Percentiles rank a stretch among this genome's conserved stretches.
Conservation (phyloP, 2,113 vertebrate genomes). For the Oceanodroma tethys region DNA sequence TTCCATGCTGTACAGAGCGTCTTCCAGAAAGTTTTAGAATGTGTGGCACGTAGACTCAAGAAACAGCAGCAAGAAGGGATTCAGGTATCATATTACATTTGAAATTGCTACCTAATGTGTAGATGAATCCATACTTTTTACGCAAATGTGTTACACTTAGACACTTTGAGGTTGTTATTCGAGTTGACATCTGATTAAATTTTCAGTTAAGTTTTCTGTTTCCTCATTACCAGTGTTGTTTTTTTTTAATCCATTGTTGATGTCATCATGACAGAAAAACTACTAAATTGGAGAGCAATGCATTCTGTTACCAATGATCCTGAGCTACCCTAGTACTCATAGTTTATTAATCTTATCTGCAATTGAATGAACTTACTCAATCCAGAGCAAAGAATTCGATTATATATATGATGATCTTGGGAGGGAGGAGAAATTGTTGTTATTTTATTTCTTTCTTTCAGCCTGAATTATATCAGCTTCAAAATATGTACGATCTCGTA, state of each 20-base stretch:
- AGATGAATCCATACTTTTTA: neutral
- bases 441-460: neutral
- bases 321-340: neutral
- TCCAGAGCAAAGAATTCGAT: neutral
- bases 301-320: neutral
- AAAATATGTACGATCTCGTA: neutral
- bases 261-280: neutral
- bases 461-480: neutral
- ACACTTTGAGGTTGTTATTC: neutral
- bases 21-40: slow-evolving; percentile 89
- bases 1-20: slow-evolving; percentile 78
- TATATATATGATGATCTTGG: neutral
- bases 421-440: neutral
- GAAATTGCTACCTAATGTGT: neutral
- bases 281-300: neutral
- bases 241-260: neutral
- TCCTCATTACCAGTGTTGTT: neutral
- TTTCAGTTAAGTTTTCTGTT: neutral
- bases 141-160: neutral
- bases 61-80: slow-evolving; percentile 80
- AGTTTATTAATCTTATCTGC: neutral
- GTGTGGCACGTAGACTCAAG: slow-evolving; percentile 72
- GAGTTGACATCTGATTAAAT: neutral
- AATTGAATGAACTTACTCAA: neutral
- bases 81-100: slow-evolving; percentile 67